Base-by-base conservation (phyloP, 2,888 invertebrate genomes). In the Eupsilia transversa region DNA sequence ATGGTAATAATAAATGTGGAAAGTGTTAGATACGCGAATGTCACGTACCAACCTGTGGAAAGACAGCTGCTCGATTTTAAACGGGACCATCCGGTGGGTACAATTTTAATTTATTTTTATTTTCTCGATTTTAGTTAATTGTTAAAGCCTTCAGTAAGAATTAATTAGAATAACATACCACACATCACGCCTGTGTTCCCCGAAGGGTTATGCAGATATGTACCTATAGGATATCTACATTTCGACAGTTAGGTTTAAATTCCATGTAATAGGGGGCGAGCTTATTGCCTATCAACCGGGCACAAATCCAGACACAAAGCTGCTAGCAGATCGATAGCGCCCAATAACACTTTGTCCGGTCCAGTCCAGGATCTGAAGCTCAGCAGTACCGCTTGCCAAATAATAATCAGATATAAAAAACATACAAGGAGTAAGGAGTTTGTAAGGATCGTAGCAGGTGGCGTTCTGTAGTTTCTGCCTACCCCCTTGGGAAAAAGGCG, bases 31-130 rank as follows among this genome's bases (percentile, higher is more conserved):
- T 85, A 83, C 43, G 69, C 77, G 7, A 88, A 88, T 79, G 72
- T 74, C 7, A 87, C 87, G 12, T 77, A 87, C 6, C 79, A 90
- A 60, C 89, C 92, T 0, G 86, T 84, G 0, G 77, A 86, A 0
- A 79, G 88, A 23, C 93, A 92, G 70, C 75, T 93, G 0, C 85
- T 89, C 66, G 91, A 93, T 57, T 93, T 93, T 74, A 88, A 86
- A 82, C 74, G 82, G 54, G 76, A 89, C 33, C 89, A 92, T 79
- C 89, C 89, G 87, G 93, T 92, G 87, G 52, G 74, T 79, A 70
- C 4, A 14, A n/a, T n/a, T n/a, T n/a, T n/a, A n/a, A n/a, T n/a
- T n/a, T n/a, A 12, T 30, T 17, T 30, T 33, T 5, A n/a, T 27
- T 27, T 0, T 9, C 0, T 27, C 0, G 23, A 46, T 27, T 17